phyloP scores from a whole-genome alignment of 2,797 vertebrate genomes.

The Syngnathus acus region DNA sequence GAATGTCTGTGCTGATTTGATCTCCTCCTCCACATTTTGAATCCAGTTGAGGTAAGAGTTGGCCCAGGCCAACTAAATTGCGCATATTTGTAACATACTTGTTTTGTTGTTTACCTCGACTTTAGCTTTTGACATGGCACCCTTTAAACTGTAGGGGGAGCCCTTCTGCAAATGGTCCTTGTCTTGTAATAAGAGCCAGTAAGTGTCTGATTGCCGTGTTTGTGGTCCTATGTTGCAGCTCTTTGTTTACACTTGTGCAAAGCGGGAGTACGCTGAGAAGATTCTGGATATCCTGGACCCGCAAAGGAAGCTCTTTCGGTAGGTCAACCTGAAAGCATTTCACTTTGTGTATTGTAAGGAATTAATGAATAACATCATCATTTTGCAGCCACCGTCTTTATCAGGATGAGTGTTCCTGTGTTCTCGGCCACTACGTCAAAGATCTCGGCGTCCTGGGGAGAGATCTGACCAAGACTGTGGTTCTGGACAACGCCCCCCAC shows the following conservation, averaged over 20 bases:
- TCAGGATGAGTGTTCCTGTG: slow-evolving; percentile 75
- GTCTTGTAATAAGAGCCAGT: background rate
- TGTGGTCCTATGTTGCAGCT: slow-evolving; percentile 62
- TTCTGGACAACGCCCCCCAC: slow-evolving; percentile 75
- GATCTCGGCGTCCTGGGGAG: slow-evolving; percentile 71
- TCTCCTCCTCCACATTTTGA: no score
- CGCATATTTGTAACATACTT: no score
- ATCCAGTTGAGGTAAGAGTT: no score
- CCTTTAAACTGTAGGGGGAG: background rate
- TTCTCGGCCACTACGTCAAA: slow-evolving; percentile 79
- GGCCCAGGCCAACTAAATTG: no score
- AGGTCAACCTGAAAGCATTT: slow-evolving; percentile 4
- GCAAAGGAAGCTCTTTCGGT: slow-evolving; percentile 78
- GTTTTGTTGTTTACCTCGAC: background rate
- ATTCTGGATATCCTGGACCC: slow-evolving; percentile 79
- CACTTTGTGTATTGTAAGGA: background rate
- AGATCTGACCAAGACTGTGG: slow-evolving; percentile 73
- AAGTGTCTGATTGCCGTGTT: background rate
- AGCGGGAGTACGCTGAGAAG: slow-evolving; percentile 78
- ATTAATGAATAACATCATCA: background rate
- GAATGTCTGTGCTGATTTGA: no score
- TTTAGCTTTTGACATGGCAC: background rate
- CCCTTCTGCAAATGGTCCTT: background rate
- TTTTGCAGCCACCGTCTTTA: slow-evolving; percentile 69
- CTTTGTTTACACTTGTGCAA: slow-evolving; percentile 80